Evolutionary conservation across 2,797 vertebrate species (phyloP).

Genomic region (Trachurus trachurus): DNA sequence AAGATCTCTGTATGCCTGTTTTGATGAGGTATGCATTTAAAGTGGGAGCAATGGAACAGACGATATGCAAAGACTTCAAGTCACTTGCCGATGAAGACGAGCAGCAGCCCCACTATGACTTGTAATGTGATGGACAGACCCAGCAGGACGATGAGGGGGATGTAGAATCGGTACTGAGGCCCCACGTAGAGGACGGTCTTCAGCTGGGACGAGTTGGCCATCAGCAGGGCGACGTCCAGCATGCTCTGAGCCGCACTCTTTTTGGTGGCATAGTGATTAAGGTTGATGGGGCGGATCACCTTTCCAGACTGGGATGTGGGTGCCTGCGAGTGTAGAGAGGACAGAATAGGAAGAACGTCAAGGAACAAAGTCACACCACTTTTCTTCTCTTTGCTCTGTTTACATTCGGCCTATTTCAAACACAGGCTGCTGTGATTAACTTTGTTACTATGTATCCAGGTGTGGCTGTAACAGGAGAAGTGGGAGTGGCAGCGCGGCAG

Average conservation of each 20-base stretch:
- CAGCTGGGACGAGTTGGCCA: constrained; percentile 92
- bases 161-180: constrained; percentile 84
- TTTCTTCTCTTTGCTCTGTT: not conserved
- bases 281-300: constrained; percentile 70
- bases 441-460: constrained; percentile 29
- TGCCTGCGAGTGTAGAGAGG: constrained; percentile 27
- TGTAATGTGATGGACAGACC: constrained; percentile 90
- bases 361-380: not conserved
- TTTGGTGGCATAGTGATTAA: constrained; percentile 93
- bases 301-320: not conserved
- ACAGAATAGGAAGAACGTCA: not conserved
- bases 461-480: constrained; percentile 30
- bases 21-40: not conserved
- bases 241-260: constrained; percentile 94
- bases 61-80: not conserved
- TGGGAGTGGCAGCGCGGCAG: constrained; percentile 17
- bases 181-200: constrained; percentile 90
- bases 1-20: not conserved
- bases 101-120: constrained; percentile 84
- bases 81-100: constrained; percentile 81
- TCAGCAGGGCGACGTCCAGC: constrained; percentile 91
- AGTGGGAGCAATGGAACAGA: not conserved
- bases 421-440: not conserved
- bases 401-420: not conserved
- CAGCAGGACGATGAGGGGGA: constrained; percentile 87